Base-by-base conservation (phyloP, 2,888 invertebrate genomes). In the Eupeodes luniger region DNA sequence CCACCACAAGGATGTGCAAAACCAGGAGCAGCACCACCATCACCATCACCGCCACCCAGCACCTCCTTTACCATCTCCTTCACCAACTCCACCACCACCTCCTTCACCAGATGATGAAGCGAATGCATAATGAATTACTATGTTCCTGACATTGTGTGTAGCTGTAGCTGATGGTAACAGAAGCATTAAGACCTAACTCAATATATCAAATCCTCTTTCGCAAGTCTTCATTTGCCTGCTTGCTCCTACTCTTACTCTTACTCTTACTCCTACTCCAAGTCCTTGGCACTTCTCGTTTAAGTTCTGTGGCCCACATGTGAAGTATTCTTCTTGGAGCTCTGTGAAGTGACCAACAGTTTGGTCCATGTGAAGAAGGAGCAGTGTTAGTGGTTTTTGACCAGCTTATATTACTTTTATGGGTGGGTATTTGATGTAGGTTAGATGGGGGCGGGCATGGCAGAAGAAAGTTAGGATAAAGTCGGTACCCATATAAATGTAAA, bases 91-190 rank as follows among this genome's bases (percentile, higher is more conserved):
- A 27, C 12, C 27, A 47, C 72, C 77, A 85, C 57, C 69, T 49
- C 47, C 74, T 19, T 16, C 57, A 14, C 70, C 64, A 57, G 55
- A 72, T 80, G 87, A 81, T 81, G 84, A 84, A 80, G 87, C 61
- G 87, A 87, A 87, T 84, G 55, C 77, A 81, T 87, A 84, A 87
- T 87, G 84, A 80, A 87, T 87, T 77, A 77, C 87, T 59, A 59
- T 80, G 62, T 80, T 81, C 80, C 72, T 74, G 80, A 87, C 84
- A 87, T 72, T 84, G 72, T 87, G 87, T 81, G 81, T 53, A 59
- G 76, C 40, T 34, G 70, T 2, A 40, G 69, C 36, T 11, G 53
- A 5, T 57, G 67, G 47, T 57, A 34, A n/a, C 27, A 12, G 49
- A 47, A 59, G 51, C 67, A 75, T 51, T 75, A 76, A 72, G 47